Conservation (phyloP, 2,797 vertebrate genomes). For the Odontamblyopus lacepedii region DNA sequence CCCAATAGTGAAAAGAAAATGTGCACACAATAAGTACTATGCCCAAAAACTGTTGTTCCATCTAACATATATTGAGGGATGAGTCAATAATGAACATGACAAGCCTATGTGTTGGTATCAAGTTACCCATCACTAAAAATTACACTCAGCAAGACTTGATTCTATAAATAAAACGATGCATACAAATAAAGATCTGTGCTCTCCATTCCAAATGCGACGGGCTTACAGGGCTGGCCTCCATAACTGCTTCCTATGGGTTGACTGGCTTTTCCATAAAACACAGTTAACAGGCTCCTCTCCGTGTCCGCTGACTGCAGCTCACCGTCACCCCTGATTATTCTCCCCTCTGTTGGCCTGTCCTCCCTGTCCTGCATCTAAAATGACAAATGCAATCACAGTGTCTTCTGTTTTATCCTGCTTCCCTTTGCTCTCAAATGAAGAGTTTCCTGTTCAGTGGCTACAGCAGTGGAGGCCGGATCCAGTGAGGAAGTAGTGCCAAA, state of each 20-base stretch:
- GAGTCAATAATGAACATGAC: no score
- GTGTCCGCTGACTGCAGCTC: conserved; percentile 11
- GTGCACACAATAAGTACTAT: no score
- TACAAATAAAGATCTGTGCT: no score
- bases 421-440: conserved; percentile 26
- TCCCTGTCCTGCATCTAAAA: conserved; percentile 29
- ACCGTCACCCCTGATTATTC: conserved; percentile 9
- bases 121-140: no score
- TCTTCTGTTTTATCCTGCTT: conserved; percentile 31
- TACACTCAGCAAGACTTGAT: neutral
- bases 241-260: conserved; percentile 5
- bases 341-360: conserved; percentile 6
- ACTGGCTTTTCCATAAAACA: conserved; percentile 1
- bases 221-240: conserved; percentile 1
- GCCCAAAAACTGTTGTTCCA: no score
- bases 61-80: no score
- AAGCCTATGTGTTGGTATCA: no score
- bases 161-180: neutral
- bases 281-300: conserved; percentile 12
- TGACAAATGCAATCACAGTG: conserved; percentile 38
- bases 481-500: conserved; percentile 69
- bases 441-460: conserved; percentile 28
- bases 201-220: neutral
- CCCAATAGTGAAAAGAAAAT: no score
- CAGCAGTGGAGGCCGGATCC: conserved; percentile 40